Base-by-base conservation (phyloP, 2,113 vertebrate species). In the Tinamus guttatus region DNA sequence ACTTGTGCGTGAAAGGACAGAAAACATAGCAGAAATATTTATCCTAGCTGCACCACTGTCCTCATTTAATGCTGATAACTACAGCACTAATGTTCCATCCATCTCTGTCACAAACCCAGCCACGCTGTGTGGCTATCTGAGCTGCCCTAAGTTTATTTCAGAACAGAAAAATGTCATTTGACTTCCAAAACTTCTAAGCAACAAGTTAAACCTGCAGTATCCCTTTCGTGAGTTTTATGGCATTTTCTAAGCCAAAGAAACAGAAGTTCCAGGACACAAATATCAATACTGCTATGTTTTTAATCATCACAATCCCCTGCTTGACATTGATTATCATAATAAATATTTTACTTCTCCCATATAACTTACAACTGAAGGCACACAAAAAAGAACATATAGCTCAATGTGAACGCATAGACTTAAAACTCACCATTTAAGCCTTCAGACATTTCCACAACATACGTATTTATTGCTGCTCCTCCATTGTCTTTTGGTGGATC, bases 401-500 rank as follows among this genome's bases (percentile, higher is more conserved):
- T 65, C 38, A 95, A 87, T 45, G 20, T 15, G 14, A 85, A 6
- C 38, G 63, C 21, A 52, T 4, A 13, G 38, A 65, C 18, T 43
- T 45, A 74, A 94, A 51, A 97, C 98, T 93, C 96, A 99, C 99
- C 99, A 45, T 97, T 99, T 88, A 97, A 90, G 40, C 98, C 99
- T 96, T 99, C 99, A 54, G 98, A 98, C 75, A 99, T 98, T 93
- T 99, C 99, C 95, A 99, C 98, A 58, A 99, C 94, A 7, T 99
- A 99, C 4, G 99, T 98, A 52, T 98, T 99, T 94, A 99, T 98
- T 90, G 98, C 96, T 90, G 98, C 98, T 32, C 99, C 99, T 87
- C 99, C 99, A n/a, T 7, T 98, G 79, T 99, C 99, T 98, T 99
- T 99, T 30, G 99, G 99, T 10, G 99, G 97, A 89, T 99, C 99